phyloP scores from a whole-genome alignment of 2,888 invertebrate genomes.

The Clitarchus hookeri region DNA sequence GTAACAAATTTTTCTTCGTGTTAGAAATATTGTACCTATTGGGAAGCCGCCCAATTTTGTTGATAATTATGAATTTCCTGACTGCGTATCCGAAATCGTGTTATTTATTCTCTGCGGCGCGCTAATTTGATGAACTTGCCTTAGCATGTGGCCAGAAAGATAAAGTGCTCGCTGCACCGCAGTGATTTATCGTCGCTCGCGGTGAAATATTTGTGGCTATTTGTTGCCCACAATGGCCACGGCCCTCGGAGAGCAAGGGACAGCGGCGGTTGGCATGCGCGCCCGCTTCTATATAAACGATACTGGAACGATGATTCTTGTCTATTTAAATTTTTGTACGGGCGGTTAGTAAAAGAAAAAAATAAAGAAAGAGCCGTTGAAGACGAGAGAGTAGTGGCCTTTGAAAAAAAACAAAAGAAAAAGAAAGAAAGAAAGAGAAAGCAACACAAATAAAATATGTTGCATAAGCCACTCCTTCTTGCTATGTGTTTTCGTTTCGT shows the following conservation, averaged over 20 bases:
- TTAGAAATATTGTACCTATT: too few relatives aligned
- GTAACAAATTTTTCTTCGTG: too few relatives aligned
- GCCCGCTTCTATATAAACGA: background rate
- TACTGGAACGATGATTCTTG: constrained; percentile 3
- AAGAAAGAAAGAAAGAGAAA: background rate
- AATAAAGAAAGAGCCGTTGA: background rate
- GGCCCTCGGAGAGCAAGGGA: background rate
- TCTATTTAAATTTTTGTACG: constrained; percentile 11
- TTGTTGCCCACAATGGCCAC: background rate
- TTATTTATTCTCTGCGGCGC: background rate
- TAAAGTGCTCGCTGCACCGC: background rate
- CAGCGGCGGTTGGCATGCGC: background rate
- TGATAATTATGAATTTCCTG: too few relatives aligned
- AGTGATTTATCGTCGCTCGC: background rate
- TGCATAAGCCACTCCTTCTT: constrained; percentile 25
- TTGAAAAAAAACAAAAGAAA: background rate
- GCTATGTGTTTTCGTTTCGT: constrained; percentile 15
- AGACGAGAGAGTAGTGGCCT: background rate
- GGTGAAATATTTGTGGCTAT: background rate
- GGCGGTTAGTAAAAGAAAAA: background rate
- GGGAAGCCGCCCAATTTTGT: too few relatives aligned
- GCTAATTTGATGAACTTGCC: background rate
- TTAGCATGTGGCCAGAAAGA: background rate
- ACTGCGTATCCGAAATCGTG: too few relatives aligned
- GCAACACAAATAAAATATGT: constrained; percentile 12